These are phyloP conservation scores for Chrysina gloriosa DNA, from an alignment of 2,888 invertebrate species.

Conservation along the genomic window DNA sequence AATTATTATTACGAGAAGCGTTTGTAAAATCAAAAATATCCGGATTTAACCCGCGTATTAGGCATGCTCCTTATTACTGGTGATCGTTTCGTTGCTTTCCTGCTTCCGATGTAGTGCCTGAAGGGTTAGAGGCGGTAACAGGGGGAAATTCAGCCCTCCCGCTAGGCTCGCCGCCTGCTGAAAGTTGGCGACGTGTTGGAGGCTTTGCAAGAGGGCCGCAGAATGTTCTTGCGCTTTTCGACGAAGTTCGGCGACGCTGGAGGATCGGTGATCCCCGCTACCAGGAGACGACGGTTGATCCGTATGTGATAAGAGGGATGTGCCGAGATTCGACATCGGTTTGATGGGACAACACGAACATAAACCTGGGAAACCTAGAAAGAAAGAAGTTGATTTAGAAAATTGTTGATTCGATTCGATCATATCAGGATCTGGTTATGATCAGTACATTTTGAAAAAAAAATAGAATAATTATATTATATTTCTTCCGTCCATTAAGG, in stretches of 20 bases:
- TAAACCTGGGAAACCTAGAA: constrained; percentile 78
- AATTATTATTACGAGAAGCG: neutral
- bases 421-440: too few relatives aligned
- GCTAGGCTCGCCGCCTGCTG: constrained; percentile 70
- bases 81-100: constrained; percentile 53
- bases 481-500: too few relatives aligned
- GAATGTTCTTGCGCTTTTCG: constrained; percentile 96
- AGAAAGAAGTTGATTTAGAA: constrained; percentile 15
- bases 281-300: constrained; percentile 48
- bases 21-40: neutral
- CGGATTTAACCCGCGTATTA: neutral
- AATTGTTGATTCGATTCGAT: too few relatives aligned
- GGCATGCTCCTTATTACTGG: constrained; percentile 46
- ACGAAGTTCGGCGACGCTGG: constrained; percentile 91
- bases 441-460: too few relatives aligned
- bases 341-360: constrained; percentile 85
- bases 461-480: too few relatives aligned
- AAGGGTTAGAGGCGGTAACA: constrained; percentile 65
- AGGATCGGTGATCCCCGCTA: constrained; percentile 77
- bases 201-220: constrained; percentile 83
- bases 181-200: constrained; percentile 74
- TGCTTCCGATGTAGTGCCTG: constrained; percentile 61
- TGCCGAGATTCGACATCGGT: constrained; percentile 63
- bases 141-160: constrained; percentile 66
- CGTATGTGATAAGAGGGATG: constrained; percentile 56